Evolutionary conservation across 2,888 invertebrate species (phyloP).

Genomic region (Trissonchulus latispiculum): DNA sequence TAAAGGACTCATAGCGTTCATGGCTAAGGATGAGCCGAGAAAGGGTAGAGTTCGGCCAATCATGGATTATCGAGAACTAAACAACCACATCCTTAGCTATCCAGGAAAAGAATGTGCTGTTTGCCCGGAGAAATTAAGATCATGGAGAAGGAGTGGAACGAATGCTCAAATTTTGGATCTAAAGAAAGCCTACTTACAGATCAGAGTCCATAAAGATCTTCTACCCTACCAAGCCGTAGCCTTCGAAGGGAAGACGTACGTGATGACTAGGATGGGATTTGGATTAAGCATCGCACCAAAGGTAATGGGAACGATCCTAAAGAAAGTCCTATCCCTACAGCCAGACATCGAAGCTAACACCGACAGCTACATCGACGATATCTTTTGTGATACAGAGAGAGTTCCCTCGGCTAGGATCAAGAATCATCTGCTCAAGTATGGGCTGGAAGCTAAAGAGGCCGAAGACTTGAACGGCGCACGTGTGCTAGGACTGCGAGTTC

Average conservation of each 20-base stretch:
- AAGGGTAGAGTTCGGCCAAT: too few species aligned
- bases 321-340: not conserved
- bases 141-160: not conserved
- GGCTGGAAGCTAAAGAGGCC: too few species aligned
- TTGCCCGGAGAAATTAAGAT: not conserved
- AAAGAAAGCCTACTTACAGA: conserved; percentile 4
- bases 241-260: not conserved
- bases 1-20: too few species aligned
- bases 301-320: not conserved
- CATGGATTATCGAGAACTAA: too few species aligned
- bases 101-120: too few species aligned
- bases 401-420: not conserved
- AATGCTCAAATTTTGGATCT: not conserved
- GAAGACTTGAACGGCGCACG: not conserved
- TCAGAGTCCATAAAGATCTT: not conserved
- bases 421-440: not conserved
- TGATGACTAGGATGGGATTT: conserved; percentile 1
- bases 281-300: conserved; percentile 7
- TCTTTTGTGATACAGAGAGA: not conserved
- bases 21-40: too few species aligned
- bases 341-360: not conserved
- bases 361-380: conserved; percentile 8
- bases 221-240: not conserved
- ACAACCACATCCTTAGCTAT: too few species aligned
- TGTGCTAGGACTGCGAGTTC: not conserved